Percentiles rank a stretch among this genome's conserved stretches.
phyloP scores from a whole-genome alignment of 92 coral and sea anemone genomes.

The Bergia sp. region DNA sequence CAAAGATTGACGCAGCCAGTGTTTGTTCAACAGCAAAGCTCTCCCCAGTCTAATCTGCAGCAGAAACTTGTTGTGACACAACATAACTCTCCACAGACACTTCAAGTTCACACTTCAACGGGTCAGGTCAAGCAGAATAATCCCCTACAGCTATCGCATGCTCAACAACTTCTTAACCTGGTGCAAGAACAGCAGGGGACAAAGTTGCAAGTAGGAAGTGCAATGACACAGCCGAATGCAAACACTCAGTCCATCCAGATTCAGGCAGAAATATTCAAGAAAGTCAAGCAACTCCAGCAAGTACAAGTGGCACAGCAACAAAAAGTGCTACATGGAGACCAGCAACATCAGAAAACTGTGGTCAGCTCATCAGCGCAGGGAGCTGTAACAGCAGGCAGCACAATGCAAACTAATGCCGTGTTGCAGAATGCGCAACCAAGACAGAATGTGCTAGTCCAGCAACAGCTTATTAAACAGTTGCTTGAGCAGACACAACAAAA shows the following conservation, averaged over 20 bases:
- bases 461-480: slow-evolving; percentile 77
- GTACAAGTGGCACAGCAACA: slow-evolving; percentile 74
- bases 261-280: slow-evolving; percentile 27
- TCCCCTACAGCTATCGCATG: slow-evolving; percentile 49
- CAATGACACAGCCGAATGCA: slow-evolving; percentile 22
- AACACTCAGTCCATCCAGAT: slow-evolving; percentile 61
- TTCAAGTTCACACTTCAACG: slow-evolving; percentile 54
- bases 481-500: slow-evolving; percentile 65
- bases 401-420: slow-evolving; percentile 50
- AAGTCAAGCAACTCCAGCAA: slow-evolving; percentile 81
- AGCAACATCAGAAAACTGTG: slow-evolving; percentile 66
- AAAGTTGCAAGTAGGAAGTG: slow-evolving; percentile 29
- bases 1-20: slow-evolving; percentile 27
- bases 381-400: slow-evolving; percentile 62
- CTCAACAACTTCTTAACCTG: slow-evolving; percentile 60
- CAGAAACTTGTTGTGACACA: slow-evolving; percentile 52
- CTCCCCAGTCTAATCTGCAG: slow-evolving; percentile 13
- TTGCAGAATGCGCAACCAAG: slow-evolving; percentile 57
- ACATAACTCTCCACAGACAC: slow-evolving; percentile 49
- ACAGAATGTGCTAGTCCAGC: slow-evolving; percentile 72
- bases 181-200: slow-evolving; percentile 42
- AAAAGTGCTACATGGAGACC: slow-evolving; percentile 66
- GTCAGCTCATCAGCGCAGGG: slow-evolving; percentile 61
- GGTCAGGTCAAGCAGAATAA: slow-evolving; percentile 53
- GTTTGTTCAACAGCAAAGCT: slow-evolving; percentile 23